Conservation (phyloP, 2,113 vertebrate genomes). For the Silurus glanis region DNA sequence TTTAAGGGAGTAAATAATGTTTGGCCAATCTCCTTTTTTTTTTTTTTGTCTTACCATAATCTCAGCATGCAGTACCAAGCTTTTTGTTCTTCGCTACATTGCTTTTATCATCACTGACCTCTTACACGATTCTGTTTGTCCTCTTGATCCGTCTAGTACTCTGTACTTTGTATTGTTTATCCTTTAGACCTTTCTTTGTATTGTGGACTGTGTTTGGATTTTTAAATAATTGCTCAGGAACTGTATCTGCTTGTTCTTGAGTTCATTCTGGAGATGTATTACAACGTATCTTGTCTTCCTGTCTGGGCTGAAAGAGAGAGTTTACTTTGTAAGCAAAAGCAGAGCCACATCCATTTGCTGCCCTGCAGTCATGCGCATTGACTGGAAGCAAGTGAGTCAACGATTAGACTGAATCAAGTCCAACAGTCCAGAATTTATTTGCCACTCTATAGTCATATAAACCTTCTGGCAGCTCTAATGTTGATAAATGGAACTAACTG, state of each 20-base stretch:
- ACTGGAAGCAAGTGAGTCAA: conserved; percentile 16
- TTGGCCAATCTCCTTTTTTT: background rate
- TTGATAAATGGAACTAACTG: conserved; percentile 16
- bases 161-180: background rate
- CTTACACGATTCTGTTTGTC: conserved; percentile 1
- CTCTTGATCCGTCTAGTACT: background rate
- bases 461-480: background rate
- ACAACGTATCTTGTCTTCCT: background rate
- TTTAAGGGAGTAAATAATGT: background rate
- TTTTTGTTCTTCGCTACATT: background rate
- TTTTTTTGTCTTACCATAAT: background rate
- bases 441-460: conserved; percentile 6
- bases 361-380: conserved; percentile 5
- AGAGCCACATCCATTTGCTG: background rate
- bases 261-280: background rate
- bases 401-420: conserved; percentile 6
- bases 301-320: too few relatives aligned
- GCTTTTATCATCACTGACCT: background rate
- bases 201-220: background rate
- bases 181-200: conserved; percentile 4
- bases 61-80: background rate
- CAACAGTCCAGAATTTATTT: conserved; percentile 22
- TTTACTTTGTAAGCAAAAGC: background rate
- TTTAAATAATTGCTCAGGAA: background rate
- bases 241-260: conserved; percentile 6